phyloP scores from a whole-genome alignment of 2,797 vertebrate species.

The Molossus alvarezi region DNA sequence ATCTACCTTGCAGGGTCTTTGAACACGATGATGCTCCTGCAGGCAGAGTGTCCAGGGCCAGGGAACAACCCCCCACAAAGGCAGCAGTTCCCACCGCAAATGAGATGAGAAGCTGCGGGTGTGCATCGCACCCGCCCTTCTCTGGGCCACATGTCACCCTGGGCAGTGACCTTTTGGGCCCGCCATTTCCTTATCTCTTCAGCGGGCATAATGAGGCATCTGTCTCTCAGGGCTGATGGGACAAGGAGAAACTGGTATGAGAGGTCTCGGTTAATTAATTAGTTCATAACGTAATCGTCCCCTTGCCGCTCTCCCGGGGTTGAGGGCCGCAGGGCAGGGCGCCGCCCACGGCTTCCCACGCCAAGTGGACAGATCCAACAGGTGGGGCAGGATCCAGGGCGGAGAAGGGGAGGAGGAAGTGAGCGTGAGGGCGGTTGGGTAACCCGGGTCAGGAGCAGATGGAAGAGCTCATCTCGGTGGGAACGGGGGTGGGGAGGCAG shows the following conservation, averaged over 20 bases:
- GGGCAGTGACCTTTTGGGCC: neutral
- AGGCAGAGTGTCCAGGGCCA: accelerated
- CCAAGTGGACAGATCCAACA: neutral
- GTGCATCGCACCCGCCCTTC: neutral
- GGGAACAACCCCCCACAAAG: neutral
- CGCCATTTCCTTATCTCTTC: neutral
- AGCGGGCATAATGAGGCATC: accelerated
- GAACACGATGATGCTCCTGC: accelerated
- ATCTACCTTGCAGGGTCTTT: accelerated
- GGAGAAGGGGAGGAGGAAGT: neutral
- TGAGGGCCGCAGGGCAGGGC: neutral
- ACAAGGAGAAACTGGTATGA: neutral
- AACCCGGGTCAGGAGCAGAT: neutral
- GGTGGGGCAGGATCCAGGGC: neutral
- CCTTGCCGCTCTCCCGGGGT: neutral
- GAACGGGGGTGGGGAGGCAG: neutral
- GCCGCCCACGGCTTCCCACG: accelerated
- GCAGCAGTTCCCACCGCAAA: neutral
- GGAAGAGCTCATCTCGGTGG: neutral
- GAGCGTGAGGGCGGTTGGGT: neutral
- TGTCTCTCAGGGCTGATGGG: neutral
- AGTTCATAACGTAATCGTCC: neutral
- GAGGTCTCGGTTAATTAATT: accelerated
- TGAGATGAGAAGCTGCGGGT: neutral
- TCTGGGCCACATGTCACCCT: neutral